Base-by-base conservation (phyloP, 2,113 vertebrate species). In the Eudyptes chrysolophus region DNA sequence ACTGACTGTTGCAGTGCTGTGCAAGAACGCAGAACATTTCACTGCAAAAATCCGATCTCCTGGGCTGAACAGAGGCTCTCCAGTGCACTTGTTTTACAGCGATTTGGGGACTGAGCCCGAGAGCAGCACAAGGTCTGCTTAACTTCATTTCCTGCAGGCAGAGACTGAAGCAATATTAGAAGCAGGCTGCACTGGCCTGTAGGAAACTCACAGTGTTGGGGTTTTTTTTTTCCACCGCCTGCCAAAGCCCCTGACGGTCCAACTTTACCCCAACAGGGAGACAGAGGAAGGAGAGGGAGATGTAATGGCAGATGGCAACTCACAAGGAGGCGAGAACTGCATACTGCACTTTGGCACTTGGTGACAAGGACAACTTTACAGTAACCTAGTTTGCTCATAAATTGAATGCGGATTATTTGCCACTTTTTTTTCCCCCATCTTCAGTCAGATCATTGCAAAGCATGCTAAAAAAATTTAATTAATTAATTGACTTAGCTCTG, bases 381-480 rank as follows among this genome's bases (percentile, higher is more conserved):
- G 84, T 92, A 97, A 93, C 93, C 96, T 93, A 97, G 54, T 96
- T 97, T 96, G 66, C 75, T 89, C 88, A 92, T 66, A 95, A 92
- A 94, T 58, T 74, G 84, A 74, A 83, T 40, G 74, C 86, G 38
- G 51, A 60, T 87, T 87, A 52, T 83, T 83, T 83, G 74, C 54
- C 36, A 42, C 18, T 34, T 65, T 64, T 26, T 1, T 5, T 1
- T 2, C 2, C 1, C 5, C 7, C 16, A 18, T 87, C 25, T 76
- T 85, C 2, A 7, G 58, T 61, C 58, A 74, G 71, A 54, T 70
- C 44, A 42, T 38, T 82, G 57, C 60, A 84, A 84, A 52, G 34
- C 24, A 60, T 2, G 8, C 24, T 72, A 25, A 42, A 76, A 69
- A 38, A 19, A n/a, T 15, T 16, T 21, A 61, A 78, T 90, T 76